Conservation (phyloP, 2,888 invertebrate species). For the Stomorhina lunata region DNA sequence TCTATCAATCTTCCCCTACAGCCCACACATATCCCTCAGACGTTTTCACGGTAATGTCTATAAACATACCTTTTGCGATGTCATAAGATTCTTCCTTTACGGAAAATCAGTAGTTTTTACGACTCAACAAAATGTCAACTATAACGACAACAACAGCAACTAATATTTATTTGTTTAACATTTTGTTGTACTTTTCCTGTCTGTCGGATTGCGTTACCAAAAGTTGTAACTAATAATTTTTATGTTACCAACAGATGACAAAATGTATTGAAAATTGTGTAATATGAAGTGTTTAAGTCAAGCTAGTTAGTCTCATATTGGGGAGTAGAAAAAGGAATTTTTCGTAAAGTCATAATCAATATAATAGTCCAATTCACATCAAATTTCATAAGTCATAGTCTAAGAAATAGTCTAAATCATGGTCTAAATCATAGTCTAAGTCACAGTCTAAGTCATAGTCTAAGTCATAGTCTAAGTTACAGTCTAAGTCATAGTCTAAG, state of each 20-base stretch:
- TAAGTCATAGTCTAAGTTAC: no score
- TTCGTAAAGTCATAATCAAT: no score
- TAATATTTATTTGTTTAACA: slow-evolving; percentile 56
- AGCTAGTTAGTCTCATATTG: not conserved
- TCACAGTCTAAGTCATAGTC: no score
- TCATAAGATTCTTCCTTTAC: slow-evolving; percentile 22
- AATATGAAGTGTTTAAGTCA: slow-evolving; percentile 31
- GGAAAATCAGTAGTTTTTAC: slow-evolving; percentile 60
- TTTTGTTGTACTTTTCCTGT: slow-evolving; percentile 21
- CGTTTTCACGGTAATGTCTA: not conserved
- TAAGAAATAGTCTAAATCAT: no score
- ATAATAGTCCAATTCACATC: no score
- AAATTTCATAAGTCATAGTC: no score
- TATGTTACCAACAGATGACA: slow-evolving; percentile 64
- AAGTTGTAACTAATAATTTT: slow-evolving; percentile 45
- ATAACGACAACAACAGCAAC: slow-evolving; percentile 19
- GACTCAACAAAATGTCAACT: slow-evolving; percentile 65
- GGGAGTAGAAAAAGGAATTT: not conserved
- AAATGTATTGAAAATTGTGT: not conserved
- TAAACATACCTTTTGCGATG: slow-evolving; percentile 34
- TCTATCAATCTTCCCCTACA: not conserved
- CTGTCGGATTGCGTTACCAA: slow-evolving; percentile 28
- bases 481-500: no score
- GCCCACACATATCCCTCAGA: not conserved
- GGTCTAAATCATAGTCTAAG: no score